Evolutionary conservation across 2,888 invertebrate species (phyloP), one percentile per base, ranked within the genome.

Genomic region (Mesochorus sp.): DNA sequence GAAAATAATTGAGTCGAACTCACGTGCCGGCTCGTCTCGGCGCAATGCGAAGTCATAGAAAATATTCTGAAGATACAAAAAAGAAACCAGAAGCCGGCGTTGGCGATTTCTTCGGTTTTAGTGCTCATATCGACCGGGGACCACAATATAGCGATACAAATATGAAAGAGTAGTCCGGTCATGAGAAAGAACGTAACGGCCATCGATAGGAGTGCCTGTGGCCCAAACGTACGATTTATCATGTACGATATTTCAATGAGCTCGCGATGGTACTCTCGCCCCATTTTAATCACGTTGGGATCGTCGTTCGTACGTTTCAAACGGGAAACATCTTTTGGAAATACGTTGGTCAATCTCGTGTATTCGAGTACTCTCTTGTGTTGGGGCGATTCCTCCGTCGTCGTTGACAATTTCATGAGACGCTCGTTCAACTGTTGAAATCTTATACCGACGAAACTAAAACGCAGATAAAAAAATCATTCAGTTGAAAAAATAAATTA

Each of bases 161-260:
- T 62, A 4, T 73, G 47, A 74, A 85, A 86, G 2, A 86, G 70
- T 2, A 84, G 53, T 5, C 62, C 66, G 4, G 81, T 85, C 31
- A 85, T 77, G 5, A 83, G 49, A 3, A 80, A 42, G 10, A 81
- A 82, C 0, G 83, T 72, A 0, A 67, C 28, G 10, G 61, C 68
- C 81, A 85, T 81, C 4, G 84, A 81, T 2, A 84, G 6, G 2
- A 87, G 70, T 10, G 85, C 76, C 24, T 84, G 84, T 5, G 85
- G 14, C 0, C 85, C 87, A 14, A 80, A 86, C 0, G 80, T 42
- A 3, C 81, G 74, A 62, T 84, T 87, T n/a, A 77, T 67, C 12
- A 10, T 76, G 4, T 71, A 71, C 2, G 80, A 76, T 3, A 79
- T 80, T 55, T 77, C 83, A 5, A 83, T 68, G 39, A 87, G 51